phyloP scores from a whole-genome alignment of 2,797 vertebrate genomes.

The Cottoperca gobio region DNA sequence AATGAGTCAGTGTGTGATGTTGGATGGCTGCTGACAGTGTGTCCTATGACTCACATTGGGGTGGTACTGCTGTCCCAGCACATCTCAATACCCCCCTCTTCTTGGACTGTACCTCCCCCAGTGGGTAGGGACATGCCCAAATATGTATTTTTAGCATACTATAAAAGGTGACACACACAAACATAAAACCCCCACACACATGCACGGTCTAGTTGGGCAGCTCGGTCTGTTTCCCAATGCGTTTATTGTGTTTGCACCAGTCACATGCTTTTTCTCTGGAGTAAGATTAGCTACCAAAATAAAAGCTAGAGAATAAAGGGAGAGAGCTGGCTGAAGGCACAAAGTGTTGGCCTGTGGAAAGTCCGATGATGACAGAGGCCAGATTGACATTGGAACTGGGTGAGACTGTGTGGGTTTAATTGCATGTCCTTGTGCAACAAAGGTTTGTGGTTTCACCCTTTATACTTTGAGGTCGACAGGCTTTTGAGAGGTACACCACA shows the following conservation, averaged over 20 bases:
- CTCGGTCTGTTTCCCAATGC: constrained; percentile 16
- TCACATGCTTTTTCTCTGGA: constrained; percentile 15
- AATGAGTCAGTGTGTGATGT: constrained; percentile 79
- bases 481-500: constrained; percentile 4
- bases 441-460: constrained; percentile 8
- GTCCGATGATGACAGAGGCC: constrained; percentile 17
- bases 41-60: constrained; percentile 74
- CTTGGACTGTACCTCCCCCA: constrained; percentile 36
- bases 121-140: constrained; percentile 31
- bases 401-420: constrained; percentile 35
- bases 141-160: too few species aligned
- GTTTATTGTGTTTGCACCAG: constrained; percentile 26
- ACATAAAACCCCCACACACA: neutral
- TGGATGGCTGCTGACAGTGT: constrained; percentile 77
- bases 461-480: neutral
- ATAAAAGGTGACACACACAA: constrained; percentile 41
- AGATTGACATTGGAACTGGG: constrained; percentile 40
- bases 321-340: constrained; percentile 26
- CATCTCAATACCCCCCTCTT: constrained; percentile 43
- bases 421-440: constrained; percentile 30
- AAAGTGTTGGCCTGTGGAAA: constrained; percentile 45
- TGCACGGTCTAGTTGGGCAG: neutral
- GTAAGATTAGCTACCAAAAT: constrained; percentile 7
- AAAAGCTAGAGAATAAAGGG: constrained; percentile 27
- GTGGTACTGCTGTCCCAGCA: constrained; percentile 76